Evolutionary conservation across 2,113 vertebrate genomes (phyloP).

Genomic region (Stegostoma tigrinum): DNA sequence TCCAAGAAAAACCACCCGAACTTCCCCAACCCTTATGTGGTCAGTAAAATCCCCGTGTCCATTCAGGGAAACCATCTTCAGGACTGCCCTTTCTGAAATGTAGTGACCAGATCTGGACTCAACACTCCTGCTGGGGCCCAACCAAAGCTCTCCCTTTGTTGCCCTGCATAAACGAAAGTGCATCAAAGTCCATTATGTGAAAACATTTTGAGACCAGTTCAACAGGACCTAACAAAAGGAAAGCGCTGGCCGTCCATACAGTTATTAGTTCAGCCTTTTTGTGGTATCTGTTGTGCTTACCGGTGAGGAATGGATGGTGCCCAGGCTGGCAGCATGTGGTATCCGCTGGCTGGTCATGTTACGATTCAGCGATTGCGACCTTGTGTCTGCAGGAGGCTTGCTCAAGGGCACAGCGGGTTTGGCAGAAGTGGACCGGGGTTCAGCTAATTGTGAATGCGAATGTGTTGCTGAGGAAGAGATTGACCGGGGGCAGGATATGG

Average conservation of each 20-base stretch:
- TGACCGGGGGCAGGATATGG: constrained; percentile 90
- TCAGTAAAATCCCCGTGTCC: not conserved
- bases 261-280: not conserved
- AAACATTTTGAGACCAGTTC: not conserved
- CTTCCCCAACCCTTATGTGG: not conserved
- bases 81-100: not conserved
- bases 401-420: constrained; percentile 58
- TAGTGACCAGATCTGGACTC: not conserved
- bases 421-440: constrained; percentile 61
- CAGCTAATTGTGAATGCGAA: constrained; percentile 61
- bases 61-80: not conserved
- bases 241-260: not conserved
- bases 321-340: constrained; percentile 63
- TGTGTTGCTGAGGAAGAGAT: constrained; percentile 70
- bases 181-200: not conserved
- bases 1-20: not conserved
- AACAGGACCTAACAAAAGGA: not conserved
- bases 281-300: constrained; percentile 57
- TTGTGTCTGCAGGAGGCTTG: constrained; percentile 58
- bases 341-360: constrained; percentile 65
- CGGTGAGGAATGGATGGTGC: constrained; percentile 62
- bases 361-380: constrained; percentile 74
- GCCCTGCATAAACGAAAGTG: not conserved
- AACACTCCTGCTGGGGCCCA: not conserved
- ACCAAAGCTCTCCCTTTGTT: not conserved